A percentile compares a stretch with the other conserved stretches of the same genome.
Conservation (phyloP, 1,140 invertebrate genomes). For the Helicoverpa zea region DNA sequence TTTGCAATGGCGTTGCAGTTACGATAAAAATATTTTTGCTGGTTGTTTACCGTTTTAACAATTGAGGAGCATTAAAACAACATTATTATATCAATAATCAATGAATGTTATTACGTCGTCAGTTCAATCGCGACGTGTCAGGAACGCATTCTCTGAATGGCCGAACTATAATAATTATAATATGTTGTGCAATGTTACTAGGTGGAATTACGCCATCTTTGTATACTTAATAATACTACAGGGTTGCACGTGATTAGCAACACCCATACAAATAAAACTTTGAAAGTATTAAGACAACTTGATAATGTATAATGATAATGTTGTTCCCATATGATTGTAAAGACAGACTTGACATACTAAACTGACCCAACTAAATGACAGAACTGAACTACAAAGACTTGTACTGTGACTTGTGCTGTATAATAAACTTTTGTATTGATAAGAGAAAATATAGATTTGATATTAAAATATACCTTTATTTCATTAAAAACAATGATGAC, state of each 20-base stretch:
- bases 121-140: too few species aligned
- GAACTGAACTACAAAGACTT: constrained; percentile 38
- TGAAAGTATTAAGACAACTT: not conserved
- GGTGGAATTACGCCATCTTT: not conserved
- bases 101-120: too few species aligned
- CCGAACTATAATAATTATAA: not conserved
- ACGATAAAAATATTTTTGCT: too few species aligned
- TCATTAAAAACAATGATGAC: constrained; percentile 51
- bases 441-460: constrained; percentile 67
- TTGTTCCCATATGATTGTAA: not conserved
- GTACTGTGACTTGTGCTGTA: not conserved
- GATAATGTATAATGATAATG: not conserved
- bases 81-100: too few species aligned
- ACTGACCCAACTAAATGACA: constrained; percentile 19
- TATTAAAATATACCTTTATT: constrained; percentile 57
- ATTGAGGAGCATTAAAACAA: too few species aligned
- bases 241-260: too few species aligned
- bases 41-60: too few species aligned
- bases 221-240: too few species aligned
- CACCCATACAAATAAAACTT: too few species aligned
- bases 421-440: constrained; percentile 40
- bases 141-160: too few species aligned
- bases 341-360: not conserved
- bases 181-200: constrained; percentile 9
- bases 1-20: too few species aligned